These are phyloP conservation scores for Pitta sordida DNA, from an alignment of 2,113 vertebrate genomes.

Conservation along the genomic window DNA sequence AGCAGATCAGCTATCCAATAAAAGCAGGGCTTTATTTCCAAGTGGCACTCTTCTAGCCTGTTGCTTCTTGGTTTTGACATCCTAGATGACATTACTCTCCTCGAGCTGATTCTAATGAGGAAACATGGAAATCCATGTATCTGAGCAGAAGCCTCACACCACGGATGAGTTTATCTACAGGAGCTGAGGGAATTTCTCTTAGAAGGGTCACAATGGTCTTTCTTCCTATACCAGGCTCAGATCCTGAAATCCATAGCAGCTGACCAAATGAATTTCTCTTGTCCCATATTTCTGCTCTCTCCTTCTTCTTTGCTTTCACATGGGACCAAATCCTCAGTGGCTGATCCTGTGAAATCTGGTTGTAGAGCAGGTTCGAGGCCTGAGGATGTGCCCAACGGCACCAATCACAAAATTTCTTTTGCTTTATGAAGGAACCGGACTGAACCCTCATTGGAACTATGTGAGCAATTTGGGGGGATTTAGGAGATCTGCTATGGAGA, in stretches of 20 bases:
- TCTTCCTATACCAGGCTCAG: neutral
- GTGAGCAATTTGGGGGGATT: neutral
- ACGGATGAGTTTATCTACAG: neutral
- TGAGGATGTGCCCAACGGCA: neutral
- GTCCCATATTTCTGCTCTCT: neutral
- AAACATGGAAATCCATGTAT: neutral
- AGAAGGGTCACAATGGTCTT: neutral
- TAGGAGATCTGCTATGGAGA: neutral
- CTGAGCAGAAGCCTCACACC: neutral
- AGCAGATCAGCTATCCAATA: constrained; percentile 65
- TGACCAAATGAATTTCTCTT: neutral
- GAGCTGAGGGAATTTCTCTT: neutral
- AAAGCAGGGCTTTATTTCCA: constrained; percentile 69
- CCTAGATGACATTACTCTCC: constrained; percentile 35
- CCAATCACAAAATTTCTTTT: neutral
- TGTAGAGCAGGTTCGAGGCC: neutral
- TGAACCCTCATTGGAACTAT: neutral
- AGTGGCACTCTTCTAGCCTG: constrained; percentile 51
- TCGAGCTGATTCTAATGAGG: neutral
- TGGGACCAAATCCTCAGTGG: neutral
- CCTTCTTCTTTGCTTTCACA: neutral
- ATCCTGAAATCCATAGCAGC: neutral
- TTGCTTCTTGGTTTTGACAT: constrained; percentile 65
- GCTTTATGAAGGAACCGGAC: neutral
- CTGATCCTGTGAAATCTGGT: neutral